Evolutionary conservation across 2,113 vertebrate species (phyloP).

Genomic region (Toxotes jaculatrix): DNA sequence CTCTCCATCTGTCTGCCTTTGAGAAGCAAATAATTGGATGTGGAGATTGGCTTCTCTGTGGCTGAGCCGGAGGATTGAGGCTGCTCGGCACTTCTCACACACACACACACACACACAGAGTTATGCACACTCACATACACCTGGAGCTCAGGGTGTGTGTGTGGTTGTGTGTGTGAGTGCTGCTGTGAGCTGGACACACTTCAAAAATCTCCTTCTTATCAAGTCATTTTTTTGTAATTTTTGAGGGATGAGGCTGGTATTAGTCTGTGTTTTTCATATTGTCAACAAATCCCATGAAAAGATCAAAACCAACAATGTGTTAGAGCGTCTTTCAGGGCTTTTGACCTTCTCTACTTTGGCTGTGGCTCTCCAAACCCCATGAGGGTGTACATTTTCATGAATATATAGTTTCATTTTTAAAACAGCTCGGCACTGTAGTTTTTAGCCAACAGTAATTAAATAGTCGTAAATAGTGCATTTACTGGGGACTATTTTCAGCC

Average conservation of each 20-base stretch:
- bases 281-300: not conserved
- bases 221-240: not conserved
- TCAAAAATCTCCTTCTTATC: conserved; percentile 5
- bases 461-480: not conserved
- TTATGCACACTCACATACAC: conserved; percentile 40
- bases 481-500: not conserved
- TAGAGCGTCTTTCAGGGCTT: not conserved
- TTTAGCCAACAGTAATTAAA: not conserved
- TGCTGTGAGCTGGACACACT: not conserved
- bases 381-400: not conserved
- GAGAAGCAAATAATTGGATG: conserved; percentile 82
- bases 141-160: conserved; percentile 50
- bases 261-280: not conserved
- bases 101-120: conserved; percentile 24
- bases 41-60: conserved; percentile 77
- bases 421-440: not conserved
- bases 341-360: not conserved
- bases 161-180: not conserved
- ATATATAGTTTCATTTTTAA: not conserved
- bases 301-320: not conserved
- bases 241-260: not conserved
- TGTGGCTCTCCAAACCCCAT: not conserved
- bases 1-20: conserved; percentile 80
- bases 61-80: conserved; percentile 67
- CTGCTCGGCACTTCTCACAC: conserved; percentile 46